These are phyloP conservation scores for Tarsius wallacei DNA, from an alignment of 2,797 vertebrate species.

Conservation along the genomic window DNA sequence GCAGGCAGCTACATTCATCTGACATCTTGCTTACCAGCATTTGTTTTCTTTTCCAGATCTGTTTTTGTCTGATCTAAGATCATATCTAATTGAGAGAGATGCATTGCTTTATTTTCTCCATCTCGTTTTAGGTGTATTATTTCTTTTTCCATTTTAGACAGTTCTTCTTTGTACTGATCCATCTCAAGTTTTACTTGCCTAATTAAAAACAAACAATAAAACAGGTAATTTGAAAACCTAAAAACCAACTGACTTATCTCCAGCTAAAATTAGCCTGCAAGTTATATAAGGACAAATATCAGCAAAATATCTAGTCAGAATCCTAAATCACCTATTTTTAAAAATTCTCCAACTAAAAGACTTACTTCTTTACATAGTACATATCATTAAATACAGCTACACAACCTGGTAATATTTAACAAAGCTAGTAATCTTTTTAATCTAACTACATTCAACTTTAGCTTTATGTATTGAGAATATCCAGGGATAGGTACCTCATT, in stretches of 20 bases:
- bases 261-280: constrained; percentile 46
- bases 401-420: constrained; percentile 46
- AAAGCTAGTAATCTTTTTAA: constrained; percentile 46
- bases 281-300: constrained; percentile 18
- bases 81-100: constrained; percentile 94
- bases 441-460: constrained; percentile 42
- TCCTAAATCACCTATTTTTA: constrained; percentile 48
- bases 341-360: constrained; percentile 26
- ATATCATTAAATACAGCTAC: constrained; percentile 21
- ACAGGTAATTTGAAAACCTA: constrained; percentile 68
- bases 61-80: constrained; percentile 94
- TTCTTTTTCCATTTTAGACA: constrained; percentile 92
- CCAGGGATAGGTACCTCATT: background rate
- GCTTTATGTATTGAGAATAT: background rate
- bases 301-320: constrained; percentile 63
- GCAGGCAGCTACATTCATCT: constrained; percentile 26
- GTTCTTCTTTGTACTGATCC: constrained; percentile 91
- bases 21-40: constrained; percentile 86
- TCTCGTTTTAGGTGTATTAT: constrained; percentile 92
- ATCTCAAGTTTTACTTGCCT: constrained; percentile 91
- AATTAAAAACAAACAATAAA: constrained; percentile 76
- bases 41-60: constrained; percentile 94
- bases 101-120: constrained; percentile 93
- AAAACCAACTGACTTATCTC: constrained; percentile 48
- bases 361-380: background rate